These are phyloP conservation scores for Plumapathes pennacea DNA, from an alignment of 92 coral and sea anemone species.

Conservation along the genomic window DNA sequence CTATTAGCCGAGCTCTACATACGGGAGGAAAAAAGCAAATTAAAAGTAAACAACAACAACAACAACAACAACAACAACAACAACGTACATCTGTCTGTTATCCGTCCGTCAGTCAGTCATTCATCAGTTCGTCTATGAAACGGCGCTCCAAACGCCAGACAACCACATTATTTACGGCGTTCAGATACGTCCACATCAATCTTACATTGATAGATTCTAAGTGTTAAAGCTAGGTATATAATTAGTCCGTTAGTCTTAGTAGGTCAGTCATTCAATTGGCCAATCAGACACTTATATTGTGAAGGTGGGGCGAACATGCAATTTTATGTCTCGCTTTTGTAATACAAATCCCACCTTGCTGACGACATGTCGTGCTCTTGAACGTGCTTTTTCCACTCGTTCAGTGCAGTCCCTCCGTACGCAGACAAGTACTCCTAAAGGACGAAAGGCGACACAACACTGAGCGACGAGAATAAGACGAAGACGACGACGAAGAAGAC, in stretches of 20 bases:
- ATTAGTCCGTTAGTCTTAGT: too few relatives aligned
- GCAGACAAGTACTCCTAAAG: slow-evolving; percentile 79
- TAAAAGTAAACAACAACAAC: background rate
- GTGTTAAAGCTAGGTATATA: too few relatives aligned
- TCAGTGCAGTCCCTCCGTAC: slow-evolving; percentile 79
- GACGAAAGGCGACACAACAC: background rate
- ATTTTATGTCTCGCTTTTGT: too few relatives aligned
- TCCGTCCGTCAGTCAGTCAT: background rate
- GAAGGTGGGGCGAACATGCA: too few relatives aligned
- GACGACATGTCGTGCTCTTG: slow-evolving; percentile 89
- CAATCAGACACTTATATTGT: too few relatives aligned
- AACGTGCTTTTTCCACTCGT: slow-evolving; percentile 84
- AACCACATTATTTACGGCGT: too few relatives aligned
- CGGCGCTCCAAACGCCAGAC: too few relatives aligned
- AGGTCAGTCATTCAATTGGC: too few relatives aligned
- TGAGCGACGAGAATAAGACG: background rate
- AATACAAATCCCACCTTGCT: slow-evolving; percentile 91
- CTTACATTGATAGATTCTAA: too few relatives aligned
- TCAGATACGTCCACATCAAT: too few relatives aligned
- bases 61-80: background rate
- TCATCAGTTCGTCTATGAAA: background rate
- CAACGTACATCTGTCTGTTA: background rate
- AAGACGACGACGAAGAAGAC: too few relatives aligned
- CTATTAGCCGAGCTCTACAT: slow-evolving; percentile 77
- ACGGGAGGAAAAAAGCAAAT: background rate